Base-by-base conservation (phyloP, 2,888 invertebrate species). In the Mylabris sibirica region DNA sequence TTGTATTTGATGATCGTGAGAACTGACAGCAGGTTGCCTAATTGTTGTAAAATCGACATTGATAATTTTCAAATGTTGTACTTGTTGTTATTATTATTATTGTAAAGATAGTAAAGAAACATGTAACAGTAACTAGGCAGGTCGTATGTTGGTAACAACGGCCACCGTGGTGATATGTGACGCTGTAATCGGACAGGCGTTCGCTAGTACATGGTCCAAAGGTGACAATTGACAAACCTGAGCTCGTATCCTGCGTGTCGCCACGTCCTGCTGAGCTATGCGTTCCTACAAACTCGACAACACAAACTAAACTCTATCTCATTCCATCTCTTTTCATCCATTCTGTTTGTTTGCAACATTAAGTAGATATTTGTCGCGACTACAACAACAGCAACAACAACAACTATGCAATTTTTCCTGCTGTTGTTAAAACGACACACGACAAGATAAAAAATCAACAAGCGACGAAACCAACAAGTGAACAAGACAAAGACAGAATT, bases 151-250 rank as follows among this genome's bases (percentile, higher is more conserved):
- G 53, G 66, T 53, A 65, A 66, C 65, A 72, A 60, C 72, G 72
- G 74, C 76, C 73, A 76, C 74, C 75, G 69, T 73, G 68, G 82
- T 84, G 82, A 83, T 83, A 82, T 83, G 83, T 82, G 79, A 80
- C 79, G 74, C 73, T 81, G 81, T 77, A 74, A 74, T 70, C 66
- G 73, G 81, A 81, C 82, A 81, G 80, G 79, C 77, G 63, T 74
- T 76, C 75, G 76, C 78, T 77, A 77, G 76, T 74, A 78, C 78
- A 83, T 82, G 82, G 78, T 78, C 77, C 75, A 78, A 79, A 81
- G 82, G 84, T 83, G 84, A 84, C 84, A 84, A 84, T 84, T 83
- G 84, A 84, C 84, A 84, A 83, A 84, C 81, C 79, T 81, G 81
- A 77, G 80, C 80, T 79, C 80, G 81, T 83, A 82, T 80, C 80